Conservation (phyloP, 1,140 invertebrate species). For the Hermatobates lingyangjiaoensis region DNA sequence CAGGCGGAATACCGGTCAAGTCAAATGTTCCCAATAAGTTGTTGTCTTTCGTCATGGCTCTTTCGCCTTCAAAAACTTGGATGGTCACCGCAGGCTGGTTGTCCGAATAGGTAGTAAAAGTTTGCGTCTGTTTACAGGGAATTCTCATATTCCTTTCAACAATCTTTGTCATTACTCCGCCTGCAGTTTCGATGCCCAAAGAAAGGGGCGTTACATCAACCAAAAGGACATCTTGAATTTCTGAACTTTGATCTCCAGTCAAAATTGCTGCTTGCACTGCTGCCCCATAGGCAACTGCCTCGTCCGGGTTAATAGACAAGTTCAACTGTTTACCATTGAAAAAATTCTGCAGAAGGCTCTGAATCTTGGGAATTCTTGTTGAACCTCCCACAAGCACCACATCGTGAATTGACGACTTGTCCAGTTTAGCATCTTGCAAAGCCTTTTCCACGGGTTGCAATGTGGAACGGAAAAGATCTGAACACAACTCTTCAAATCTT, state of each 20-base stretch:
- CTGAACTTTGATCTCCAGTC: conserved; percentile 35
- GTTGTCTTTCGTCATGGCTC: conserved; percentile 61
- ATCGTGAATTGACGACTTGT: conserved; percentile 42
- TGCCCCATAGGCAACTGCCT: conserved; percentile 48
- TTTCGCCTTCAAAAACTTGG: conserved; percentile 62
- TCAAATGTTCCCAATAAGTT: conserved; percentile 59
- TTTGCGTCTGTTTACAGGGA: conserved; percentile 38
- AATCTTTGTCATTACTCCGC: conserved; percentile 36
- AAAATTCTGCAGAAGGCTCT: conserved; percentile 32
- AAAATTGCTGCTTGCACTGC: conserved; percentile 58
- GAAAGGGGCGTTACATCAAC: conserved; percentile 30
- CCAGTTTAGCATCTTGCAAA: conserved; percentile 46
- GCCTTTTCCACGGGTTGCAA: conserved; percentile 51
- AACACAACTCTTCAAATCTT: conserved; percentile 29
- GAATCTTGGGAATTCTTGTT: conserved; percentile 35
- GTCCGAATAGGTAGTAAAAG: conserved; percentile 40
- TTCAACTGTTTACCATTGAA: conserved; percentile 41
- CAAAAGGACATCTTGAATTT: conserved; percentile 30
- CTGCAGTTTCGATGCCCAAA: conserved; percentile 22
- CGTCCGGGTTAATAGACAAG: conserved; percentile 59
- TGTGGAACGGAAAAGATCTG: conserved; percentile 38
- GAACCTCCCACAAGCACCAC: conserved; percentile 51
- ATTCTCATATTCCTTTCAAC: conserved; percentile 38
- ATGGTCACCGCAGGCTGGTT: conserved; percentile 50
- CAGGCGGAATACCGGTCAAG: conserved; percentile 57